phyloP scores from a whole-genome alignment of 2,797 vertebrate genomes.

The Cirrhinus molitorella region DNA sequence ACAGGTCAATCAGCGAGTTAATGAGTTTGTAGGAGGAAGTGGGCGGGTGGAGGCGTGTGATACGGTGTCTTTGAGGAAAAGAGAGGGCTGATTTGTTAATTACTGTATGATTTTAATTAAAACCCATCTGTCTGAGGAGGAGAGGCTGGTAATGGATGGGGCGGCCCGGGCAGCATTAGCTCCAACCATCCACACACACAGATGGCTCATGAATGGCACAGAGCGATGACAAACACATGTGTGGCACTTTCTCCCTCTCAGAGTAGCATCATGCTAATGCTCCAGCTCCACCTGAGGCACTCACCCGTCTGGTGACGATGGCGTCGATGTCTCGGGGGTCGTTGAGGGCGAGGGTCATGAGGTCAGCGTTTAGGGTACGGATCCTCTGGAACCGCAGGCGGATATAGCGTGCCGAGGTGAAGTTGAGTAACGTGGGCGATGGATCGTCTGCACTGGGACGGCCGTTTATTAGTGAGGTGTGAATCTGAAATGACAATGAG shows the following conservation, averaged over 20 bases:
- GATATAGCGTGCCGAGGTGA: conserved; percentile 95
- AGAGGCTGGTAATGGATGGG: conserved; percentile 38
- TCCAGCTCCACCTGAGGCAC: conserved; percentile 48
- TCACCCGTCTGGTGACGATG: conserved; percentile 94
- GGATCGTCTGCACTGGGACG: conserved; percentile 95
- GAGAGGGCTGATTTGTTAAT: conserved; percentile 58
- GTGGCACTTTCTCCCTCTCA: neutral
- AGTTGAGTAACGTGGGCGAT: conserved; percentile 87
- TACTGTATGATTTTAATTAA: conserved; percentile 59
- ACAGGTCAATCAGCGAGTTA: conserved; percentile 21
- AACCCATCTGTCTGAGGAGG: conserved; percentile 56
- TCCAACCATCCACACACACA: conserved; percentile 19
- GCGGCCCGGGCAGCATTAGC: conserved; percentile 2
- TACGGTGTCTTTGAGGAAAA: conserved; percentile 29
- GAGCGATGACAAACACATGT: neutral
- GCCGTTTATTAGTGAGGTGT: conserved; percentile 94
- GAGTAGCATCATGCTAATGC: neutral
- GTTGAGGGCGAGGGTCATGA: conserved; percentile 91
- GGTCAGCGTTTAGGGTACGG: conserved; percentile 93
- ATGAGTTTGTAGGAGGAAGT: conserved; percentile 28
- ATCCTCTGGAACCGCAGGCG: conserved; percentile 92
- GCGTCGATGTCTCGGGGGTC: conserved; percentile 89
- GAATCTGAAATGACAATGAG: conserved; percentile 82
- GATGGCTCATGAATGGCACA: neutral
- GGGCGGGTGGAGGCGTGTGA: conserved; percentile 37